Evolutionary conservation across 2,797 vertebrate species (phyloP), one percentile per base, ranked within the genome.

Genomic region (Hephaestus fuliginosus): DNA sequence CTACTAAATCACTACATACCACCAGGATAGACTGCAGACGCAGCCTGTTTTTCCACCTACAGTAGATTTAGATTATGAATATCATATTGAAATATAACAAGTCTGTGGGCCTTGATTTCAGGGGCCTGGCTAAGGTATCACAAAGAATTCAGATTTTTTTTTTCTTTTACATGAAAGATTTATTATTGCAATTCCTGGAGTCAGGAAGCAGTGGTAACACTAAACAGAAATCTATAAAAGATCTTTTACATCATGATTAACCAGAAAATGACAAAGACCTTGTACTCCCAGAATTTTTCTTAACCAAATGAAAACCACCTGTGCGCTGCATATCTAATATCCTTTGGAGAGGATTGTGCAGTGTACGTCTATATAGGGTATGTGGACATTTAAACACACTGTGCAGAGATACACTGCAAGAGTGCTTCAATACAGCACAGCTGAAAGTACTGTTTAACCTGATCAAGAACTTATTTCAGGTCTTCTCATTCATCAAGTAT

Each of bases 261-360:
- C 60, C 68, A 85, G 77, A 86, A 88, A 75, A 92, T 84, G 90
- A 91, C 84, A 88, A 84, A 83, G 85, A 76, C 65, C 57, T 70
- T 25, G 48, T 68, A 22, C 74, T 83, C 62, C 49, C n/a, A 43
- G 36, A 67, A 25, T 70, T 18, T 74, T 71, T 81, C 49, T 68
- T 11, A 81, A 70, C 44, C 65, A 88, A 94, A 95, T 92, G 79
- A 85, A 89, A 95, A 92, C 90, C 93, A 94, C 84, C 86, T 95
- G 94, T 88, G 74, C 78, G 63, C 73, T 76, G 56, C 67, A 30
- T 74, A 85, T 80, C 62, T 65, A 77, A 87, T 82, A 75, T 83
- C 63, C 86, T 76, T 75, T 53, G 56, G 60, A 82, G 65, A 78
- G 46, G 41, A 72, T 70, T 51, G 43, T 22, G 71, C 64, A 69